Base-by-base conservation (phyloP, 2,113 vertebrate genomes). In the Datnioides undecimradiatus region DNA sequence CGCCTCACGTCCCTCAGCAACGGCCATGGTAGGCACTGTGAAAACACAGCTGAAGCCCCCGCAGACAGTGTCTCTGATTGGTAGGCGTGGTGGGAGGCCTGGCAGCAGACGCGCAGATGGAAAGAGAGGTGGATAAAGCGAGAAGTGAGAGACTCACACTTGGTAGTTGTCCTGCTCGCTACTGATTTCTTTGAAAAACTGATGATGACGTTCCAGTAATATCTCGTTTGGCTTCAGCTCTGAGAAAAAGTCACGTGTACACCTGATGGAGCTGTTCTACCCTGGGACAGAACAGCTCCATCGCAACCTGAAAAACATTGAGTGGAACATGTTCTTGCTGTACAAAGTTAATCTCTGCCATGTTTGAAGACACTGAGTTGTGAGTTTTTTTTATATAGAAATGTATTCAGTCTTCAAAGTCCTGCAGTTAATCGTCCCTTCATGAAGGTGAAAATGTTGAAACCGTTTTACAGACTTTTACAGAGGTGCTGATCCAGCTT, bases 1-100 rank as follows among this genome's bases (percentile, higher is more conserved):
- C 87, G 88, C 51, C 86, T 95, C 75, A 93, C 94, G 21, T 93
- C 95, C 21, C 85, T 96, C 27, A 97, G 95, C 83, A 96, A 95
- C 93, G 96, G 96, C 87, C 93, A 54, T 3, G 76, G 83, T 92
- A 85, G 45, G 79, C 49, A 51, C 3, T 5, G 5, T 4, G 7
- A 41, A 66, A 76, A 74, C 79, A 84, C 38, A 64, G 11, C 72
- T n/a, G n/a, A 13, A 12, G 17, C 40, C 54, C 54, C 41, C 14
- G 8, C 33, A 63, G 23, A 48, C 23, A 11, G 1, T 16, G 4
- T 34, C 27, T 54, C 10, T 60, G 23, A 62, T 63, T 48, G 27
- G 62, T 51, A 43, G 62, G 36, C 23, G 34, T n/a, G 27, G 49
- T 3, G 34, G 36, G 25, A 57, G 25, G 49, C 34, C 45, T 21